Conservation (phyloP, 2,797 vertebrate genomes). For the Pipistrellus pygmaeus region DNA sequence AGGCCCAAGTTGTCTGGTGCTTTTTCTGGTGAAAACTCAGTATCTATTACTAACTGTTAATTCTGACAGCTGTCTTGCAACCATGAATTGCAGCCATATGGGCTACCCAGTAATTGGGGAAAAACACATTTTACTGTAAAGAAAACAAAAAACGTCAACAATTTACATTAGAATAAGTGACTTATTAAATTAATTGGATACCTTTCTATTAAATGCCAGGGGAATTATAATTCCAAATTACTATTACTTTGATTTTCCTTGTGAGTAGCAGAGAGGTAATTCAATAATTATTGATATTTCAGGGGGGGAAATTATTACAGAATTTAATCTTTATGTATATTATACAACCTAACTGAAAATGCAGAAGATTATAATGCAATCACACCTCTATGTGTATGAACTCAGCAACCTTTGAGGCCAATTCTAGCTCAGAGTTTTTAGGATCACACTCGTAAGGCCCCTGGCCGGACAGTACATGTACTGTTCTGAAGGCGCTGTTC, state of each 20-base stretch:
- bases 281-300: background rate
- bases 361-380: background rate
- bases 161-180: background rate
- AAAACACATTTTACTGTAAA: background rate
- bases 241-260: background rate
- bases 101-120: background rate
- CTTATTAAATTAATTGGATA: background rate
- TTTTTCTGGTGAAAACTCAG: background rate
- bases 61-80: background rate
- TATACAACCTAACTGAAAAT: background rate
- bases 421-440: background rate
- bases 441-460: background rate
- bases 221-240: background rate
- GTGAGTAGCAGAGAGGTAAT: background rate
- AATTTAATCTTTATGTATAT: background rate
- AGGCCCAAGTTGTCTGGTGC: background rate
- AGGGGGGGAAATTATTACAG: background rate
- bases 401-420: background rate
- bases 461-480: background rate
- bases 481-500: background rate
- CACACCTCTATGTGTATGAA: background rate
- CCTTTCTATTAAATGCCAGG: conserved; percentile 24
- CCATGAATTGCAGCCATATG: background rate
- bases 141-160: background rate
- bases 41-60: background rate